Percentiles rank a stretch among this genome's conserved stretches.
These are phyloP conservation scores for Acanthurus leucopareius DNA, from an alignment of 2,797 vertebrate species.

Conservation along the genomic window DNA sequence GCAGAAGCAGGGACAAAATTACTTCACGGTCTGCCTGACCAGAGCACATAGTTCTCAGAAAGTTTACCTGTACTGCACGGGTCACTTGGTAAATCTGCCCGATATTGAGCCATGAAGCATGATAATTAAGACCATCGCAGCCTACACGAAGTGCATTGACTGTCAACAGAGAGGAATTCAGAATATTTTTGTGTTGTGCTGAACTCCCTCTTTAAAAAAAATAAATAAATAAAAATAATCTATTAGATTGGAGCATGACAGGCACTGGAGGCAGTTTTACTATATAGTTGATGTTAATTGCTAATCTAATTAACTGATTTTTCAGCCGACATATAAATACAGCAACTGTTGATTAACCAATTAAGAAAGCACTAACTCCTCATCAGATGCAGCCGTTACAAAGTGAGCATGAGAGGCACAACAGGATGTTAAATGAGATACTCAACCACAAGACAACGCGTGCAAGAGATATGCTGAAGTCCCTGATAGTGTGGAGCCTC, in stretches of 20 bases:
- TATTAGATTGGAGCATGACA: background rate
- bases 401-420: conserved; percentile 3
- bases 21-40: background rate
- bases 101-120: background rate
- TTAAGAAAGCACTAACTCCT: conserved; percentile 31
- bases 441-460: background rate
- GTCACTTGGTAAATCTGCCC: conserved; percentile 5
- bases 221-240: background rate
- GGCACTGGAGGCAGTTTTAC: background rate
- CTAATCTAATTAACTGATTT: conserved; percentile 18
- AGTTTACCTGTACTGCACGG: background rate
- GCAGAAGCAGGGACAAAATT: conserved; percentile 18
- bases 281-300: background rate
- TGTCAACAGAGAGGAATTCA: background rate
- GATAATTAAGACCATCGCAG: background rate
- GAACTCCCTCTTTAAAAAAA: background rate
- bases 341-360: conserved; percentile 26
- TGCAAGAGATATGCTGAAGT: background rate
- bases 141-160: background rate
- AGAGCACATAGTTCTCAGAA: background rate
- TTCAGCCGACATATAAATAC: background rate
- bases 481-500: background rate
- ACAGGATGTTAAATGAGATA: background rate
- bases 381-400: conserved; percentile 23
- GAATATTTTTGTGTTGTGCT: background rate